Evolutionary conservation across 2,888 invertebrate species (phyloP).

Genomic region (Argyra leucocephala): DNA sequence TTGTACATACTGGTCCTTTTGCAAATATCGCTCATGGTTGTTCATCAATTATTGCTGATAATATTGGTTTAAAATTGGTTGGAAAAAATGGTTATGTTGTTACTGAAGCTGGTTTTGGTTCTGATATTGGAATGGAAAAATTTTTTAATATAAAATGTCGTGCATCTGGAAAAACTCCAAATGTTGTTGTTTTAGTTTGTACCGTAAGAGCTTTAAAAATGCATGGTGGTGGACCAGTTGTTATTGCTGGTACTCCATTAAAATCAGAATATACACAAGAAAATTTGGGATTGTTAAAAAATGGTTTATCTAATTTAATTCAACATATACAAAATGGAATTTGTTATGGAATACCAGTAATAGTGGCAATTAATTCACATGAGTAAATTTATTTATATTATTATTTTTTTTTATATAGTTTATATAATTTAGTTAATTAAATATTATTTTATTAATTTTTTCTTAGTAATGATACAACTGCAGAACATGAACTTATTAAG

Average conservation of each 20-base stretch:
- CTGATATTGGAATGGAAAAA: conserved; percentile 98
- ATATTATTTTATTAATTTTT: neutral
- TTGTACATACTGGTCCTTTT: conserved; percentile 97
- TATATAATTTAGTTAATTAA: neutral
- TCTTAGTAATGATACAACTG: conserved; percentile 69
- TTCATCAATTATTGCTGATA: conserved; percentile 91
- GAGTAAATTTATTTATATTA: conserved; percentile 49
- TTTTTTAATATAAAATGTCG: conserved; percentile 96
- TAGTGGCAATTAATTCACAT: conserved; percentile 86
- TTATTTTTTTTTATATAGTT: conserved; percentile 9
- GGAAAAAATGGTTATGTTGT: conserved; percentile 85
- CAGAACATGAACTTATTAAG: conserved; percentile 72
- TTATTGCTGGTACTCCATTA: conserved; percentile 74
- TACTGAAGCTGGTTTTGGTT: conserved; percentile 97
- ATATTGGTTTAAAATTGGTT: conserved; percentile 85
- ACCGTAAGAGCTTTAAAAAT: conserved; percentile 94
- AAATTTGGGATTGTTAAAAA: conserved; percentile 72
- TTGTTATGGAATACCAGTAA: conserved; percentile 84
- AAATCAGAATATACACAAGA: conserved; percentile 77
- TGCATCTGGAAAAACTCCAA: conserved; percentile 72
- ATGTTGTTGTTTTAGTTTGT: conserved; percentile 84
- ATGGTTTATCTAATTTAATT: conserved; percentile 80
- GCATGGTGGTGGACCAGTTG: conserved; percentile 95
- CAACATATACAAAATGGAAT: conserved; percentile 90
- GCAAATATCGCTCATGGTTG: conserved; percentile 99